phyloP scores from a whole-genome alignment of 2,113 vertebrate species.

The Pachyramphus minor region DNA sequence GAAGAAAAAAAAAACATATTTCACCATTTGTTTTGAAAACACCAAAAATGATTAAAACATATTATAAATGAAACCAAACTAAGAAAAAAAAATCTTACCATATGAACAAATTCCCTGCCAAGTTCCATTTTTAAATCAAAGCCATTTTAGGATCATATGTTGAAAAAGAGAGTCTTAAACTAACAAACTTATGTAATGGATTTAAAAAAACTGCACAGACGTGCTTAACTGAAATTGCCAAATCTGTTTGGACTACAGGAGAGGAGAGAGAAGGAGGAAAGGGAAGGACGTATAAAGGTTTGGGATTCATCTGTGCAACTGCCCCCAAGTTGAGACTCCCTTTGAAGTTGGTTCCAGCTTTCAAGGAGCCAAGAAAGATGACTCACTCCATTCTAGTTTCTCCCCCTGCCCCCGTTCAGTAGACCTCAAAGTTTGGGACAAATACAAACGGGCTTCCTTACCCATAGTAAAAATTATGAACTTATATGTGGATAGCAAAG shows the following conservation, averaged over 20 bases:
- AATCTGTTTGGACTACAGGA: conserved; percentile 43
- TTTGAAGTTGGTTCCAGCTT: conserved; percentile 48
- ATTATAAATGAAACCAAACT: conserved; percentile 72
- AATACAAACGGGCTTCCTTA: background rate
- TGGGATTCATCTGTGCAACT: conserved; percentile 47
- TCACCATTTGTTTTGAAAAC: conserved; percentile 80
- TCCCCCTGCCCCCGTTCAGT: background rate
- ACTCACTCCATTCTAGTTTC: background rate
- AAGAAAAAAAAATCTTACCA: conserved; percentile 58
- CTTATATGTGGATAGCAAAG: background rate
- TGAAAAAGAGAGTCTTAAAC: conserved; percentile 63
- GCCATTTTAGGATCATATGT: conserved; percentile 71
- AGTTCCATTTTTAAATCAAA: conserved; percentile 78
- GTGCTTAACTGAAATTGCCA: conserved; percentile 50
- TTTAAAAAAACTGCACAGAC: conserved; percentile 59
- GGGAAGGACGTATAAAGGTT: background rate
- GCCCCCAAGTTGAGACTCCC: conserved; percentile 17
- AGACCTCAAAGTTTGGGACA: background rate
- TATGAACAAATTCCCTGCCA: conserved; percentile 76
- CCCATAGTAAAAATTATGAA: background rate
- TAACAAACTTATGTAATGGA: conserved; percentile 66
- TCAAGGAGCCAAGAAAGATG: conserved; percentile 21
- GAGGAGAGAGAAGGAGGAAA: conserved; percentile 41
- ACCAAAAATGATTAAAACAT: conserved; percentile 75
- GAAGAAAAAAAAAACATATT: conserved; percentile 57